A percentile compares a stretch with the other conserved stretches of the same genome.
Evolutionary conservation across 2,888 invertebrate species (phyloP).

Genomic region (Dasysyrphus tricinctus): DNA sequence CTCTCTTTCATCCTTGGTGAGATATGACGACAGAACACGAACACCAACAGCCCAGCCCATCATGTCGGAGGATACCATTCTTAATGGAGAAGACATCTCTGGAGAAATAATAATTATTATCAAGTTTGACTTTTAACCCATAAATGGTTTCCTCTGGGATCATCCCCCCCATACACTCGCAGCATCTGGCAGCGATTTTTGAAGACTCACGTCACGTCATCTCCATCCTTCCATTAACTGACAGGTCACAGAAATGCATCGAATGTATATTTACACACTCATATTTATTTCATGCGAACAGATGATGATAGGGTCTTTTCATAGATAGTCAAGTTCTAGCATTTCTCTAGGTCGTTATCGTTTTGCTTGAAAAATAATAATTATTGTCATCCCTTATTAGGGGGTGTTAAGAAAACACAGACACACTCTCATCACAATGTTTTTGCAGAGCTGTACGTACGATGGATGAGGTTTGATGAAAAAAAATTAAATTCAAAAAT

Average conservation of each 20-base stretch:
- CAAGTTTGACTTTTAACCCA: conserved; percentile 39
- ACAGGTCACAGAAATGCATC: conserved; percentile 36
- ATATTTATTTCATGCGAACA: conserved; percentile 42
- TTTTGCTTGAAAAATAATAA: conserved; percentile 24
- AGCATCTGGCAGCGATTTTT: conserved; percentile 28
- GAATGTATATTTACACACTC: conserved; percentile 36
- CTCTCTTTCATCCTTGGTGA: conserved; percentile 1
- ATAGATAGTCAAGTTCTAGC: conserved; percentile 20
- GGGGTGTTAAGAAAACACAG: conserved; percentile 43
- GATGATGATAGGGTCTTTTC: conserved; percentile 45
- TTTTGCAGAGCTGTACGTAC: background rate
- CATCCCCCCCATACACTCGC: background rate
- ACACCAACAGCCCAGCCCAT: background rate
- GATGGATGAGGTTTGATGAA: conserved; percentile 15
- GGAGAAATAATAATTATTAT: conserved; percentile 44
- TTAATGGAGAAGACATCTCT: conserved; percentile 36
- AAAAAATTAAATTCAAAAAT: conserved; percentile 23
- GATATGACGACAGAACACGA: background rate
- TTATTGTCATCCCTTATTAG: conserved; percentile 54
- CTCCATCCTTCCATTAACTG: conserved; percentile 5
- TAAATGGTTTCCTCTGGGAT: conserved; percentile 20
- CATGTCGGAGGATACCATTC: conserved; percentile 36
- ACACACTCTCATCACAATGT: background rate
- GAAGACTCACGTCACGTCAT: conserved; percentile 17
- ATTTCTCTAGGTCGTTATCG: conserved; percentile 31